phyloP scores from a whole-genome alignment of 1,140 invertebrate species.

The Liolophura sinensis region DNA sequence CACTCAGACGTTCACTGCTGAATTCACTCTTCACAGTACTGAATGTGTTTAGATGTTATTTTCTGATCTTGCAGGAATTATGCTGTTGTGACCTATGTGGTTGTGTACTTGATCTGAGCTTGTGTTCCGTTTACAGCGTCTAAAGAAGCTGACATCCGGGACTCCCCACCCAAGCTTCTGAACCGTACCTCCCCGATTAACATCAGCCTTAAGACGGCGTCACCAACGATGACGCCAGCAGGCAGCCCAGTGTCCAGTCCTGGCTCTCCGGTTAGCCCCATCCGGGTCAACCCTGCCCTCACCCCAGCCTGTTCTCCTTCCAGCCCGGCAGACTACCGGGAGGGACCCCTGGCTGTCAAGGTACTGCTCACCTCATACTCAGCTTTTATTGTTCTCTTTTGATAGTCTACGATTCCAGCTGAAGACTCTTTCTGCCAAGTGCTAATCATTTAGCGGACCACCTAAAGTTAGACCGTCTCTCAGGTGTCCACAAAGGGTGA shows the following conservation, averaged over 20 bases:
- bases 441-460: no score
- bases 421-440: background rate
- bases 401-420: background rate
- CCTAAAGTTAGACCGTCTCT: no score
- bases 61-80: background rate
- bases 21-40: background rate
- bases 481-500: no score
- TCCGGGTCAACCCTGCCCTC: no score
- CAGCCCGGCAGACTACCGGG: conserved; percentile 27
- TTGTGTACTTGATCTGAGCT: background rate
- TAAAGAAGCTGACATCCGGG: conserved; percentile 35
- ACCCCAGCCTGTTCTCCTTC: conserved; percentile 16
- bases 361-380: background rate
- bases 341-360: conserved; percentile 28
- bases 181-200: conserved; percentile 48
- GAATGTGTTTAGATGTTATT: background rate
- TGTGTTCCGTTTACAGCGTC: background rate
- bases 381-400: background rate
- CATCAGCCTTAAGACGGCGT: conserved; percentile 44
- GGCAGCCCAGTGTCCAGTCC: conserved; percentile 27
- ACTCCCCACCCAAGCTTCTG: conserved; percentile 41
- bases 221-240: conserved; percentile 4
- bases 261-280: background rate
- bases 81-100: background rate
- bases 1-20: background rate